These are phyloP conservation scores for Paratilapia polleni DNA, from an alignment of 2,113 vertebrate genomes.

Conservation along the genomic window DNA sequence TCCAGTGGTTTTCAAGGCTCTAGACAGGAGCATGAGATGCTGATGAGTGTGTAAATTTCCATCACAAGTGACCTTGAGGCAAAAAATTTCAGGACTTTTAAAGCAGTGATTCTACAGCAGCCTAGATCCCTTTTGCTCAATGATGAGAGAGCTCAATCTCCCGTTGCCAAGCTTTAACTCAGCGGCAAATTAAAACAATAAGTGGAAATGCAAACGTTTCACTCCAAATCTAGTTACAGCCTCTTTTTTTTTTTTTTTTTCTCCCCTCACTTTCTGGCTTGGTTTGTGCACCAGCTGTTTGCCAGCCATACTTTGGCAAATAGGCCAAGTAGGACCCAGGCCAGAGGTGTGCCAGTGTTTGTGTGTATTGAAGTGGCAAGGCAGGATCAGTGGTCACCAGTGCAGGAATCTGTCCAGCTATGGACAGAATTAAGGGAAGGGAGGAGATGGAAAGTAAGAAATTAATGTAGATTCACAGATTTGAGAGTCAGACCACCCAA, in stretches of 20 bases:
- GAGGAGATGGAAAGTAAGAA: constrained; percentile 5
- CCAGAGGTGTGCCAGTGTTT: constrained; percentile 39
- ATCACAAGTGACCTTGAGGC: constrained; percentile 1
- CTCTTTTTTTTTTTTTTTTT: too few species aligned
- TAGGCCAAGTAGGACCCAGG: constrained; percentile 25
- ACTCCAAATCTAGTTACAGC: constrained; percentile 18
- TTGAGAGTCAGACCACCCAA: constrained; percentile 64
- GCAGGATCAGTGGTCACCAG: constrained; percentile 38
- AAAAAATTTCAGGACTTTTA: neutral
- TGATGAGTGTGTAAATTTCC: constrained; percentile 20
- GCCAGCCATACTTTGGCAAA: constrained; percentile 54
- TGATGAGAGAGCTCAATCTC: neutral
- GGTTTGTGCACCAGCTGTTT: constrained; percentile 54
- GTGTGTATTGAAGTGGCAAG: constrained; percentile 10
- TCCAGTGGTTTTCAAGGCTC: constrained; percentile 29
- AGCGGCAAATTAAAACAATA: constrained; percentile 21
- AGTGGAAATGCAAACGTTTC: constrained; percentile 27
- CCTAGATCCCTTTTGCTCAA: neutral
- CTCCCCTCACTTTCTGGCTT: constrained; percentile 8
- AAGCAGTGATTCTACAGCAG: neutral
- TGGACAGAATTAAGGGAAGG: neutral
- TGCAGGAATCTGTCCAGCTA: constrained; percentile 38
- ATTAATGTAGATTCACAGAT: constrained; percentile 51
- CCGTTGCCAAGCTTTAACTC: neutral
- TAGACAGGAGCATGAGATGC: constrained; percentile 16